Percentiles rank a stretch among this genome's conserved stretches.
phyloP scores from a whole-genome alignment of 2,113 vertebrate species.

The Xiphophorus hellerii region DNA sequence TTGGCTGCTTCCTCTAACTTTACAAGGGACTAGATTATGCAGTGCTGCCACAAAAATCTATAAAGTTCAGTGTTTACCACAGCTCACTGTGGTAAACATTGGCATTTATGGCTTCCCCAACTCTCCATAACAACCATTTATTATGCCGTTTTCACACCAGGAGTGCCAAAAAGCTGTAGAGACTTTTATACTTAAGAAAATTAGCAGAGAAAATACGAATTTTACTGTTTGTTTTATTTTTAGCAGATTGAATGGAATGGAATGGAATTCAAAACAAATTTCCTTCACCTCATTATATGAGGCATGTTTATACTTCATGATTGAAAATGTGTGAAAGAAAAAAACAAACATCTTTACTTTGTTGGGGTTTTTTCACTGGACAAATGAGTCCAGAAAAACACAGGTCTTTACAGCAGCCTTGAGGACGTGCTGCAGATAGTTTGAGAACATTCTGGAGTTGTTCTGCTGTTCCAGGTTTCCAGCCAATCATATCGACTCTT shows the following conservation, averaged over 20 bases:
- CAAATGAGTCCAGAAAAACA: slow-evolving; percentile 11
- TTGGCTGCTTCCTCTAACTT: background rate
- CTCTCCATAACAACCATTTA: too few species aligned
- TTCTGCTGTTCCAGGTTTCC: slow-evolving; percentile 43
- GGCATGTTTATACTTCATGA: background rate
- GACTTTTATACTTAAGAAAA: background rate
- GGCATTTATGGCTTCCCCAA: background rate
- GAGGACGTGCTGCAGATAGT: slow-evolving; percentile 21
- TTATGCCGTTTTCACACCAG: too few species aligned
- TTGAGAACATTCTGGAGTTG: slow-evolving; percentile 40
- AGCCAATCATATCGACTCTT: slow-evolving; percentile 38
- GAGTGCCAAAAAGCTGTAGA: too few species aligned
- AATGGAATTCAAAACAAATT: background rate
- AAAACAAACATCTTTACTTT: background rate
- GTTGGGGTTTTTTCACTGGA: background rate
- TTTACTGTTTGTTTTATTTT: background rate
- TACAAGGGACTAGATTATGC: background rate
- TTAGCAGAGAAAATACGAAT: background rate
- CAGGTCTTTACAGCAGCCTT: slow-evolving; percentile 1
- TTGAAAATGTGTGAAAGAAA: background rate
- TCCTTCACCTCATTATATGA: too few species aligned
- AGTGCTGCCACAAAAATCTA: background rate
- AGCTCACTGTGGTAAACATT: background rate
- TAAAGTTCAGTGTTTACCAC: background rate
- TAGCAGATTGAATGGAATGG: background rate